Evolutionary conservation across 2,888 invertebrate species (phyloP).

Genomic region (Prosapia bicincta): DNA sequence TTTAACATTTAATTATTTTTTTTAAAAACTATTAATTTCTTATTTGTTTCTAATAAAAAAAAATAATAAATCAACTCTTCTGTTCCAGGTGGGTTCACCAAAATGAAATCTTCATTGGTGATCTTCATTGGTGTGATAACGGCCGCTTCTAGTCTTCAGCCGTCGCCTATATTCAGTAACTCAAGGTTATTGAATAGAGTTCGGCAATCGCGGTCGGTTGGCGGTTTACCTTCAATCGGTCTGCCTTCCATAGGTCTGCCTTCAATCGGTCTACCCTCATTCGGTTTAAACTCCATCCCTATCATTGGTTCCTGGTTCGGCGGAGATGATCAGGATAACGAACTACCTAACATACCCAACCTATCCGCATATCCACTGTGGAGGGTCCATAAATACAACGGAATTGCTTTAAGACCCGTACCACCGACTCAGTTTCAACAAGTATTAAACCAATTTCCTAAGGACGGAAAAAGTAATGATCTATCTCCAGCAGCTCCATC

Average conservation of each 20-base stretch:
- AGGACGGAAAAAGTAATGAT: not conserved
- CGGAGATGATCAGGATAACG: not conserved
- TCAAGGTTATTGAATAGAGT: not conserved
- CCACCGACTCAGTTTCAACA: conserved; percentile 20
- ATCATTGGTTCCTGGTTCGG: conserved; percentile 8
- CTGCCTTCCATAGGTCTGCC: not conserved
- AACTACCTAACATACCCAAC: conserved; percentile 2
- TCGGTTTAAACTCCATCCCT: not conserved
- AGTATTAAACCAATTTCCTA: not conserved
- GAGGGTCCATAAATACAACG: conserved; percentile 43
- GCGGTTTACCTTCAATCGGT: not conserved
- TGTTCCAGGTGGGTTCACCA: not conserved
- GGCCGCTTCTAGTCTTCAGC: not conserved
- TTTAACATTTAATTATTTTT: no score
- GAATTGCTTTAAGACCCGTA: conserved; percentile 42
- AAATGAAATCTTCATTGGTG: not conserved
- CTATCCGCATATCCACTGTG: conserved; percentile 36
- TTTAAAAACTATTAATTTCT: no score
- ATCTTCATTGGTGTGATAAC: not conserved
- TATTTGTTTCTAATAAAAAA: no score
- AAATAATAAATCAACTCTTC: no score
- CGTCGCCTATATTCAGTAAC: not conserved
- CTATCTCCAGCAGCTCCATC: conserved; percentile 13
- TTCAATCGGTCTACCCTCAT: not conserved
- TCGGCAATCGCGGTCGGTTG: not conserved